Evolutionary conservation across 2,888 invertebrate genomes (phyloP), one percentile per base, ranked within the genome.

Genomic region (Drosophila kanekoi): DNA sequence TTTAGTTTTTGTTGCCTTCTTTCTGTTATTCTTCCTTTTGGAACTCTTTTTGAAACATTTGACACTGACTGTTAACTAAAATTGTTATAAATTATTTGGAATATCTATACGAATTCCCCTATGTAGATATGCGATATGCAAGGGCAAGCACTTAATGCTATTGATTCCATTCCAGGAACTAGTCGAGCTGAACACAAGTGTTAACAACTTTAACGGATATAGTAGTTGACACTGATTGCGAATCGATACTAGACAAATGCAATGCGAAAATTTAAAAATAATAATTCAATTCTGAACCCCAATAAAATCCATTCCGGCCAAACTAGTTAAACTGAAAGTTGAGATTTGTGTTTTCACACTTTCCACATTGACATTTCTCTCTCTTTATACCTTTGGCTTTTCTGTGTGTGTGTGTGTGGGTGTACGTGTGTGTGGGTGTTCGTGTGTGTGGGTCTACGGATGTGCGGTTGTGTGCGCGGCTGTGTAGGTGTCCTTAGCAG

Each of bases 211-310:
- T n/a, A 52, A 18, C 40, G 69, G 37, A 59, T 41, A 32, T 47
- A 28, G 2, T 2, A 38, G 49, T 68, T 72, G 62, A 48, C 63
- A 45, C 54, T 54, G 74, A 71, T 77, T 61, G 60, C 28, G 47
- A 77, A 77, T 77, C 77, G 61, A 77, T 65, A 62, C 45, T 45
- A 37, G 14, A 35, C 20, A 61, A 73, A 71, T 51, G 68, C 67
- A 72, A 63, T 52, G 67, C 23, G 48, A 41, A 77, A 73, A 54
- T 69, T 69, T 59, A 4, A 52, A 68, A 67, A 83, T 80, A 73
- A 80, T 83, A 80, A 80, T 87, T 81, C 71, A 73, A 83, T 83
- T 60, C 49, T 16, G 14, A 54, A 33, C 18, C 43, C n/a, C 40
- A 64, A 53, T 72, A 40, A 58, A 65, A 59, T 32, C 20, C 35